phyloP scores from a whole-genome alignment of 2,113 vertebrate species.

The Myotis yumanensis region DNA sequence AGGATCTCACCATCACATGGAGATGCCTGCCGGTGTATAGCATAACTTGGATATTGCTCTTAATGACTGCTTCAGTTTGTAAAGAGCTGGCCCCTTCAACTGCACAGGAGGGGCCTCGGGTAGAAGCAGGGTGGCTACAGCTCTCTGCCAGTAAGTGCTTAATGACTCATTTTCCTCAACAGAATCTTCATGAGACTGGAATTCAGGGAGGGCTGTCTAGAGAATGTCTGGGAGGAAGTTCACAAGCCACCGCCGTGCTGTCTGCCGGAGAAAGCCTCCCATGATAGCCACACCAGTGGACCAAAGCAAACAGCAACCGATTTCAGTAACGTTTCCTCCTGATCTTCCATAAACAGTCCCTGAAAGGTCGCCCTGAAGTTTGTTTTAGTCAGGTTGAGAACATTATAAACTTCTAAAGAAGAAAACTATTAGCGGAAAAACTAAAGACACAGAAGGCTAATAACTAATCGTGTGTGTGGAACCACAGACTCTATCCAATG shows the following conservation, averaged over 20 bases:
- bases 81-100: not conserved
- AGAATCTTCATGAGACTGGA: conserved; percentile 71
- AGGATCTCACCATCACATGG: not conserved
- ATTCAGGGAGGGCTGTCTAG: conserved; percentile 69
- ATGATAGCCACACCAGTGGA: not conserved
- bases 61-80: not conserved
- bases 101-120: not conserved
- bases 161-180: conserved; percentile 77
- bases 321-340: conserved; percentile 2
- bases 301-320: conserved; percentile 52
- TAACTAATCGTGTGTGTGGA: not conserved
- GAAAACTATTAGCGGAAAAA: not conserved
- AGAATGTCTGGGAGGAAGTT: conserved; percentile 70
- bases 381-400: conserved; percentile 1
- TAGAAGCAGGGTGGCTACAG: not conserved
- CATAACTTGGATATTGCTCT: not conserved
- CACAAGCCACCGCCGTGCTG: conserved; percentile 48
- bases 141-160: conserved; percentile 65
- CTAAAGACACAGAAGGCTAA: not conserved
- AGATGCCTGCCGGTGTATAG: not conserved
- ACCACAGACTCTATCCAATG: not conserved
- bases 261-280: conserved; percentile 27
- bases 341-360: not conserved
- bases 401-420: not conserved
- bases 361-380: conserved; percentile 15